A percentile compares a stretch with the other conserved stretches of the same genome.
phyloP scores from a whole-genome alignment of 2,797 vertebrate genomes.

The Tokudaia tokunoshimensis region DNA sequence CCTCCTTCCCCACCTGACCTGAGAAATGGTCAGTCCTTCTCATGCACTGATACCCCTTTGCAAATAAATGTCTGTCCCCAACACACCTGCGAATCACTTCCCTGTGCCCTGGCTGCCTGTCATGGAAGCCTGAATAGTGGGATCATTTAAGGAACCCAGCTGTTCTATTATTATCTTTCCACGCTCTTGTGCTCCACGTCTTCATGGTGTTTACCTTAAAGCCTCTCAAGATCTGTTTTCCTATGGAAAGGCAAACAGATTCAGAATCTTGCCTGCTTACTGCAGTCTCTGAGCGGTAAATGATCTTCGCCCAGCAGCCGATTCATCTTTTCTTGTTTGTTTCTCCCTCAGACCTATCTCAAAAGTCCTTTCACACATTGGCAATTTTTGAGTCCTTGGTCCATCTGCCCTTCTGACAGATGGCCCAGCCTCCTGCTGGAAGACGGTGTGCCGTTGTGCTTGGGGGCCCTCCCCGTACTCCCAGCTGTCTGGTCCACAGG shows the following conservation, averaged over 20 bases:
- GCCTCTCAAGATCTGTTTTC: conserved; percentile 28
- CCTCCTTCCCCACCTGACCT: not conserved
- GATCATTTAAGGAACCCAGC: conserved; percentile 25
- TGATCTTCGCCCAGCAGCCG: not conserved
- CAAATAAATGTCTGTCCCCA: not conserved
- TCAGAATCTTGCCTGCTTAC: not conserved
- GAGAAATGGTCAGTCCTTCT: not conserved
- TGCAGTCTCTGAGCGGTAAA: conserved; percentile 29
- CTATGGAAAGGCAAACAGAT: conserved; percentile 37
- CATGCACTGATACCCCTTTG: not conserved
- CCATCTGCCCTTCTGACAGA: not conserved
- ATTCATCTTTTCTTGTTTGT: not conserved
- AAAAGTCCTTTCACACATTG: not conserved
- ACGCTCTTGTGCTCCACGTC: not conserved
- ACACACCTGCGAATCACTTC: not conserved
- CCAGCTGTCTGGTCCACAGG: not conserved
- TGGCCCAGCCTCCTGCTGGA: accelerated
- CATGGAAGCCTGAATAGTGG: not conserved
- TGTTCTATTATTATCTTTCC: not conserved
- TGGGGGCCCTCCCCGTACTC: accelerated
- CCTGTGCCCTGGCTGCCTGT: not conserved
- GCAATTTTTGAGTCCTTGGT: not conserved
- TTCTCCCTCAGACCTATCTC: not conserved
- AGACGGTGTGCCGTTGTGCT: accelerated
- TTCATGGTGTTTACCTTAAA: conserved; percentile 52